Evolutionary conservation across 2,888 invertebrate species (phyloP), one percentile per base, ranked within the genome.

Genomic region (Podabrus alpinus): DNA sequence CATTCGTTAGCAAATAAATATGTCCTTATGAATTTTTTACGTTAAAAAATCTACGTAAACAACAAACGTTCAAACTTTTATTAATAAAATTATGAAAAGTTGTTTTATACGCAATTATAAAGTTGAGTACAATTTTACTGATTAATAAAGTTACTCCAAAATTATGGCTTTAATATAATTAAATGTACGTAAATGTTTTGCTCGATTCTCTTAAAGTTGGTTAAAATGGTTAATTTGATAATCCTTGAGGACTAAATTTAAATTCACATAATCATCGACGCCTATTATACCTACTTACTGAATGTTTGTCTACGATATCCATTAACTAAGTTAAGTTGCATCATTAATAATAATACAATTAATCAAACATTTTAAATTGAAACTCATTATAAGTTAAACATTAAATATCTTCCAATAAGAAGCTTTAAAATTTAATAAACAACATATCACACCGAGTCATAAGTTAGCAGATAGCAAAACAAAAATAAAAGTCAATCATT

Each of bases 401-500:
- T 45, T 45, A 45, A 45, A 69, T 62, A 25, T 68, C 68, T 68
- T 61, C 68, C 67, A 67, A 69, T 68, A 69, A 74, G 60, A 73
- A 15, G 45, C 67, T 24, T 66, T 59, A 59, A 68, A 73, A 70
- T 68, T 76, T 76, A 73, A 69, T 73, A 76, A 73, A 73, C 73
- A 76, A 73, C 76, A 73, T 72, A 71, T 69, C 76, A 71, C 73
- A 59, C 15, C 64, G 45, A 72, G 70, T 69, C 75, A 70, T 72
- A 73, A 76, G 75, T 77, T 45, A 45, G 45, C 68, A 71, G 68
- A 25, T 19, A 66, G 66, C 68, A 73, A 72, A 74, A 73, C 70
- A 66, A 17, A 75, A 68, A 72, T 69, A 77, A 77, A 77, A 72
- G 71, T 70, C 74, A 76, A 78, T 77, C 78, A 73, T 77, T 78